A percentile compares a stretch with the other conserved stretches of the same genome.
Evolutionary conservation across 2,797 vertebrate species (phyloP).

Genomic region (Molossus molossus): DNA sequence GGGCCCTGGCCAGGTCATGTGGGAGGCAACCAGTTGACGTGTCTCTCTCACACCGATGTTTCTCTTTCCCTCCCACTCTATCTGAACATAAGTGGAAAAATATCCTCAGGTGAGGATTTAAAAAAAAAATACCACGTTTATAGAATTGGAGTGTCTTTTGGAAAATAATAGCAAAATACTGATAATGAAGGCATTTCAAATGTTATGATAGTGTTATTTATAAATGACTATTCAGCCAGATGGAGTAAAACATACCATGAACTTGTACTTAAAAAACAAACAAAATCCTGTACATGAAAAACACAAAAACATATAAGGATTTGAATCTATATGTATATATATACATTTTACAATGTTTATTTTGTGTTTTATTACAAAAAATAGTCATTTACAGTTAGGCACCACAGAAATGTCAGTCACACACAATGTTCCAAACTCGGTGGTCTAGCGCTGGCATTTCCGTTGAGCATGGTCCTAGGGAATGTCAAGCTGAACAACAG

Average conservation of each 20-base stretch:
- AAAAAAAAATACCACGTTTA: too few relatives aligned
- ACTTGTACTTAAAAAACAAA: background rate
- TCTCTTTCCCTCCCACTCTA: too few relatives aligned
- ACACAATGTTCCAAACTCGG: background rate
- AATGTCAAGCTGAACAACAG: background rate
- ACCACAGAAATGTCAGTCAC: constrained; percentile 8
- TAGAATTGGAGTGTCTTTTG: constrained; percentile 36
- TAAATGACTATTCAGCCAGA: constrained; percentile 30
- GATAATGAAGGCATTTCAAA: constrained; percentile 47
- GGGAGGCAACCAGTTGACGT: too few relatives aligned
- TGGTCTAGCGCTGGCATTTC: background rate
- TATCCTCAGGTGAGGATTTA: too few relatives aligned
- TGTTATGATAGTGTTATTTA: background rate
- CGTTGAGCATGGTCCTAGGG: background rate
- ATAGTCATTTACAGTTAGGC: constrained; percentile 41
- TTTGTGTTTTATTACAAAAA: constrained; percentile 66
- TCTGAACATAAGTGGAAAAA: too few relatives aligned
- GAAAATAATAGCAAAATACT: constrained; percentile 15
- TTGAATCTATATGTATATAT: background rate
- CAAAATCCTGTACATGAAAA: background rate
- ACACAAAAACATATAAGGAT: background rate
- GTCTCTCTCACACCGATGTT: too few relatives aligned
- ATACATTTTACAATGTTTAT: constrained; percentile 67
- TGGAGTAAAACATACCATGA: constrained; percentile 23
- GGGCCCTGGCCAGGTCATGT: too few relatives aligned